phyloP scores from a whole-genome alignment of 2,113 vertebrate species.

The Neogale vison region DNA sequence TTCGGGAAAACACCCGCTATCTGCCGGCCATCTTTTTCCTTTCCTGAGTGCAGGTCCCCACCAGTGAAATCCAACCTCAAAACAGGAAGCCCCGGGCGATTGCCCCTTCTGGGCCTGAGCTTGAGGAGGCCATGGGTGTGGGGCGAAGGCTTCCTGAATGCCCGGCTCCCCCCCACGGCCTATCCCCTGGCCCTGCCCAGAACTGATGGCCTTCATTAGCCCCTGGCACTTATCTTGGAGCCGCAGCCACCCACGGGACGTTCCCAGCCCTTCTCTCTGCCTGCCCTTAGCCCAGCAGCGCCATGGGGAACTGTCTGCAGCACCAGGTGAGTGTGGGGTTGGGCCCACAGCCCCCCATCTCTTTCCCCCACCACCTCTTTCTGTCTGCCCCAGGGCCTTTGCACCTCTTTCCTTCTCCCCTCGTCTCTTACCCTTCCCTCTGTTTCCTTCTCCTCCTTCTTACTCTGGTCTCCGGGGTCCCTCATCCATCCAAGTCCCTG shows the following conservation, averaged over 20 bases:
- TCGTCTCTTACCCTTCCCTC: not conserved
- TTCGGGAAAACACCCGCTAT: conserved; percentile 31
- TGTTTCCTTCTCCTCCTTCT: not conserved
- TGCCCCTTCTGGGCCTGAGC: not conserved
- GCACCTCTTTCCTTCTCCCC: not conserved
- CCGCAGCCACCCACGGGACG: conserved; percentile 31
- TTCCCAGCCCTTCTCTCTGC: not conserved
- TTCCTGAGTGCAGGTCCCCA: not conserved
- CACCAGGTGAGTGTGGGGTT: conserved; percentile 43
- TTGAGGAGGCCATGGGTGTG: not conserved
- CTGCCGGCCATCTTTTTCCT: conserved; percentile 22
- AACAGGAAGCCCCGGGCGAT: conserved; percentile 64
- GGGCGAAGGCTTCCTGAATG: conserved; percentile 51
- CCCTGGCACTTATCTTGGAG: conserved; percentile 64
- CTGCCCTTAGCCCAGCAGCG: not conserved
- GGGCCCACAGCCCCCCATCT: not conserved
- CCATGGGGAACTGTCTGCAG: conserved; percentile 74
- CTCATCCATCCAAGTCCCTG: no score
- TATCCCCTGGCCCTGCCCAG: not conserved
- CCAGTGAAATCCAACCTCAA: not conserved
- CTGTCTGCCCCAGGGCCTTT: not conserved
- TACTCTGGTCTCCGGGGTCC: no score
- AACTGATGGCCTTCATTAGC: conserved; percentile 37
- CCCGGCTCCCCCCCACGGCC: not conserved
- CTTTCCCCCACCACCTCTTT: not conserved